A percentile compares a stretch with the other conserved stretches of the same genome.
phyloP scores from a whole-genome alignment of 2,113 vertebrate genomes.

The Pangasianodon hypophthalmus region DNA sequence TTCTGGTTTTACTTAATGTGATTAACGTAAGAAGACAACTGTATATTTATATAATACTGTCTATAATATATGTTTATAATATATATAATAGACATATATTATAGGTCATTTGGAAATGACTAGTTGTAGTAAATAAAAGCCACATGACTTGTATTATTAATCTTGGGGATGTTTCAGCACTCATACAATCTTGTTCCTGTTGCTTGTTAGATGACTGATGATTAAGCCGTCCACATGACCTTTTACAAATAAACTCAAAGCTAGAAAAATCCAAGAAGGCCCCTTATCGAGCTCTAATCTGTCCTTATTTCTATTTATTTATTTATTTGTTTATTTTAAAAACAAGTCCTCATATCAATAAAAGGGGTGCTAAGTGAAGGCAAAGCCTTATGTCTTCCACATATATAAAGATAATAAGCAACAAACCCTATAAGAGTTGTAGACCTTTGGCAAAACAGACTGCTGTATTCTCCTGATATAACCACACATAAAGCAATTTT shows the following conservation, averaged over 20 bases:
- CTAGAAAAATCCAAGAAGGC: slow-evolving; percentile 28
- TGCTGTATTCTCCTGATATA: slow-evolving; percentile 41
- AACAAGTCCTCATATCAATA: slow-evolving; percentile 3
- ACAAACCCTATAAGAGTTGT: slow-evolving; percentile 47
- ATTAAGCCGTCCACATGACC: background rate
- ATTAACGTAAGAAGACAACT: background rate
- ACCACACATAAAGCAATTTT: slow-evolving; percentile 44
- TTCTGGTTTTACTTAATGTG: background rate
- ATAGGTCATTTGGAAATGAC: background rate
- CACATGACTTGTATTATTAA: background rate
- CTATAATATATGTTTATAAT: background rate
- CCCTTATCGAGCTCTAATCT: slow-evolving; percentile 23
- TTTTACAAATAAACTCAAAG: slow-evolving; percentile 34
- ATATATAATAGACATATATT: no score
- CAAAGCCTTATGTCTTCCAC: slow-evolving; percentile 25
- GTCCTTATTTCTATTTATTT: background rate
- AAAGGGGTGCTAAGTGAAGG: slow-evolving; percentile 34
- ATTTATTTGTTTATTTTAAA: background rate
- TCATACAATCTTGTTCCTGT: slow-evolving; percentile 26
- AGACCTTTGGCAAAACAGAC: slow-evolving; percentile 47
- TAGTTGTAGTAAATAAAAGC: background rate
- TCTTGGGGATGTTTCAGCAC: background rate
- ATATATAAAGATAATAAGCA: slow-evolving; percentile 40
- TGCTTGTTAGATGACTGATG: background rate
- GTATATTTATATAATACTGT: background rate